These are phyloP conservation scores for Pseudolycoriella hygida DNA, from an alignment of 2,888 invertebrate species.

Conservation along the genomic window DNA sequence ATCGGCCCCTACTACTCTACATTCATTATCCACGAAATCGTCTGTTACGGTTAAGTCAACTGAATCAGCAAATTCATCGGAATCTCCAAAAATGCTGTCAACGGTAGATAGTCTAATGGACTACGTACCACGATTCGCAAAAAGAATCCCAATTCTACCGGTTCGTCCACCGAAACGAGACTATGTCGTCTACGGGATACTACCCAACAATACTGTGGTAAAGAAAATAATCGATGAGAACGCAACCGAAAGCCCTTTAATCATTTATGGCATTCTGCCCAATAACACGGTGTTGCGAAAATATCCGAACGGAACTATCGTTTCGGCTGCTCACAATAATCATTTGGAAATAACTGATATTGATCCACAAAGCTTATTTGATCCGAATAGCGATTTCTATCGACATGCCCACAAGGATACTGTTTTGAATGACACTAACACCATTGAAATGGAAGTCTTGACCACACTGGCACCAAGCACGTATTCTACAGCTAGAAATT, in stretches of 20 bases:
- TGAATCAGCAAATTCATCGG: no score
- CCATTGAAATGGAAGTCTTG: background rate
- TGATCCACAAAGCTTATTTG: constrained; percentile 39
- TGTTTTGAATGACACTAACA: background rate
- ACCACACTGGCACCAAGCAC: background rate
- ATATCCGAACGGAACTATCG: constrained; percentile 62
- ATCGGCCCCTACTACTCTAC: constrained; percentile 9
- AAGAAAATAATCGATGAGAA: constrained; percentile 34
- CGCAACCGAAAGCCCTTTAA: constrained; percentile 33
- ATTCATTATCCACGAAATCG: constrained; percentile 5
- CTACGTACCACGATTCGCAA: constrained; percentile 12
- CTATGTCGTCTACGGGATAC: constrained; percentile 56
- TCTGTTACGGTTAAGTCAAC: no score
- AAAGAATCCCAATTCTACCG: constrained; percentile 13
- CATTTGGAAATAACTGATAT: constrained; percentile 35
- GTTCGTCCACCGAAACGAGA: constrained; percentile 37
- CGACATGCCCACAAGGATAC: background rate
- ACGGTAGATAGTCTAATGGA: background rate
- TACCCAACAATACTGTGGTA: constrained; percentile 63
- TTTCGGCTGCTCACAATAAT: constrained; percentile 43
- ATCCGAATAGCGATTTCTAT: constrained; percentile 29
- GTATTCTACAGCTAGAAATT: no score
- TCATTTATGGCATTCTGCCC: constrained; percentile 57
- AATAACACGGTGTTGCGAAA: constrained; percentile 66
- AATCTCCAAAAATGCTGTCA: constrained; percentile 5